Evolutionary conservation across 2,888 invertebrate genomes (phyloP), one percentile per base, ranked within the genome.

Genomic region (Synergus laeviventris): DNA sequence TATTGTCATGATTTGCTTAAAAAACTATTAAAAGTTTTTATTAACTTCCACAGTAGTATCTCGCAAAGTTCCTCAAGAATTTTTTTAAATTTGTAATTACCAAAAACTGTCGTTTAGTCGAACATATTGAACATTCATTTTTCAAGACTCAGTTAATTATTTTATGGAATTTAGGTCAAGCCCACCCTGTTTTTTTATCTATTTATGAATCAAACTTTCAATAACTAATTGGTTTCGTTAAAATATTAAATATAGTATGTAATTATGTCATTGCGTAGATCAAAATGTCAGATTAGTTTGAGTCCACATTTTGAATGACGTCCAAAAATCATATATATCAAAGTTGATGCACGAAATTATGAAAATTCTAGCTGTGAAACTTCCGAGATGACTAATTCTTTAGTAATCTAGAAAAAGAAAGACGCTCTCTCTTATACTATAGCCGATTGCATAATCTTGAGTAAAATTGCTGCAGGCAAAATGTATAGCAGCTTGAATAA

Each of bases 401-500:
- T 18, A 39, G 39, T 62, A 62, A 38, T 38, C 39, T 38, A 12
- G 38, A 62, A 62, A 62, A 39, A 62, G 39, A 38, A 62, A 39
- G 24, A 66, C 24, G 16, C 14, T 21, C 14, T 24, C n/a, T n/a
- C n/a, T n/a, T n/a, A n/a, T n/a, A 49, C 45, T 45, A 66, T 39
- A 24, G 66, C 42, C 64, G 21, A 8, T 21, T 64, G 24, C 39
- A 64, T 42, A 64, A 64, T 21, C 39, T 42, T 64, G 14, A 16
- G 24, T 45, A 16, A 66, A n/a, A 66, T 45, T 45, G 16, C 66
- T 24, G 42, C 24, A 45, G 14, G 66, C 45, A 45, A 45, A 45
- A 66, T 45, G 24, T 66, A 66, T 45, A 7, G 24, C 42, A 42
- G 24, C 16, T 45, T 66, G 66, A 66, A 66, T 66, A 66, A 45